Evolutionary conservation across 2,888 invertebrate species (phyloP), one percentile per base, ranked within the genome.

Genomic region (Parthenolecanium corni): DNA sequence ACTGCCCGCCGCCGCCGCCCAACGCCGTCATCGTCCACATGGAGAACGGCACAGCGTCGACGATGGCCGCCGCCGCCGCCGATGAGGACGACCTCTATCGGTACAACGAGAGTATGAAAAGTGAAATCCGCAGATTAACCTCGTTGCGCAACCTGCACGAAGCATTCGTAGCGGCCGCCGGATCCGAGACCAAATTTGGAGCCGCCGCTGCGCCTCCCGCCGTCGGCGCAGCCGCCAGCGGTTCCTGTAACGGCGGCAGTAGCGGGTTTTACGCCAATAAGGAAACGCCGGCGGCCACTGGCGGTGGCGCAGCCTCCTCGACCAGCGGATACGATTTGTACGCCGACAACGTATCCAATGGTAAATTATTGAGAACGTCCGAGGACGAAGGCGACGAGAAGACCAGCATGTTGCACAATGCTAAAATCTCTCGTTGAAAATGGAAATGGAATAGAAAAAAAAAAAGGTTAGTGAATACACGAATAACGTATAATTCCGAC

Each of bases 31-130:
- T 57, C 18, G 57, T 57, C 5, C 44, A 57, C 24, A 57, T 57
- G 44, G 57, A 57, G 25, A 57, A 57, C 20, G 57, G 57, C 20
- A 46, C 42, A 11, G 44, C 44, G 3, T 31, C 57, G 21, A 38
- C 42, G 3, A 23, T 42, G 14, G 46, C 44, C 36, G 31, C 44
- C 5, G 21, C 24, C 16, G 46, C 20, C 5, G 24, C 46, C 16
- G 57, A 57, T 9, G 57, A 57, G 20, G 46, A 57, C 46, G 57
- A 57, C 25, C 16, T 57, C 42, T 57, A 57, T 25, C 42, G 44
- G 14, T 57, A 57, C 46, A 57, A 57, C 46, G 57, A 57, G 44
- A 44, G n/a, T 11, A 57, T 57, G 57, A 57, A 57, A 47, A 57
- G 42, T 31, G 57, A 57, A 57, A 57, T 57, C 6, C 42, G 46